These are phyloP conservation scores for Andrena trimmerana DNA, from an alignment of 2,888 invertebrate genomes.

Conservation along the genomic window DNA sequence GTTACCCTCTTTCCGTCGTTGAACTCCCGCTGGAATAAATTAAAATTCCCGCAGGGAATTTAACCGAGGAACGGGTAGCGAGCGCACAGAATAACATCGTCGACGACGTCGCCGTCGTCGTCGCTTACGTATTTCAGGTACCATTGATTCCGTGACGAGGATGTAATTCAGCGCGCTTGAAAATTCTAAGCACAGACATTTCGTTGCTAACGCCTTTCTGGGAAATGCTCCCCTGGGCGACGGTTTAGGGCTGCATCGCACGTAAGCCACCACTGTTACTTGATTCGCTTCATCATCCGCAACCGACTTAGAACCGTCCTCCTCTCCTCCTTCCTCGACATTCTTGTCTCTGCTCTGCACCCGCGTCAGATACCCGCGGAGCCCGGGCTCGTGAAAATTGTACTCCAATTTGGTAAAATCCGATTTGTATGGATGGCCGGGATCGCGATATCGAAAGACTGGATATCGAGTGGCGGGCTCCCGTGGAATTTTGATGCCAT, in stretches of 20 bases:
- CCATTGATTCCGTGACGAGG: constrained; percentile 65
- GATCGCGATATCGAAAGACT: constrained; percentile 56
- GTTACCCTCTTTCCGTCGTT: constrained; percentile 2
- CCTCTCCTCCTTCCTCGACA: neutral
- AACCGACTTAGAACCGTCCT: constrained; percentile 54
- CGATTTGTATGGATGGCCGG: constrained; percentile 69
- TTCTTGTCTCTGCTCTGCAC: constrained; percentile 2
- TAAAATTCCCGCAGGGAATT: constrained; percentile 46
- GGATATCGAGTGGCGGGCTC: constrained; percentile 47
- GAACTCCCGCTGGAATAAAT: constrained; percentile 37
- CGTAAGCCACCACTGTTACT: constrained; percentile 71
- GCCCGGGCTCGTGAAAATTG: constrained; percentile 64
- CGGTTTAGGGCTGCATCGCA: constrained; percentile 71
- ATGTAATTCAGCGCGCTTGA: constrained; percentile 66
- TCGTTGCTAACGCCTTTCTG: constrained; percentile 69
- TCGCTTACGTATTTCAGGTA: constrained; percentile 64
- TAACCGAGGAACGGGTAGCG: neutral
- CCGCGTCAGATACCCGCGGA: constrained; percentile 5
- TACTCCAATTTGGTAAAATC: constrained; percentile 70
- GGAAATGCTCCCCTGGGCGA: constrained; percentile 60
- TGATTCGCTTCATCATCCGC: constrained; percentile 74
- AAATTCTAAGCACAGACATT: constrained; percentile 71
- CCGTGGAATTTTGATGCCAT: constrained; percentile 60
- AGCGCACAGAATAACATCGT: constrained; percentile 44
- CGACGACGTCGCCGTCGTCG: constrained; percentile 34